phyloP scores from a whole-genome alignment of 2,888 invertebrate species.

The Cremastinae sp. region DNA sequence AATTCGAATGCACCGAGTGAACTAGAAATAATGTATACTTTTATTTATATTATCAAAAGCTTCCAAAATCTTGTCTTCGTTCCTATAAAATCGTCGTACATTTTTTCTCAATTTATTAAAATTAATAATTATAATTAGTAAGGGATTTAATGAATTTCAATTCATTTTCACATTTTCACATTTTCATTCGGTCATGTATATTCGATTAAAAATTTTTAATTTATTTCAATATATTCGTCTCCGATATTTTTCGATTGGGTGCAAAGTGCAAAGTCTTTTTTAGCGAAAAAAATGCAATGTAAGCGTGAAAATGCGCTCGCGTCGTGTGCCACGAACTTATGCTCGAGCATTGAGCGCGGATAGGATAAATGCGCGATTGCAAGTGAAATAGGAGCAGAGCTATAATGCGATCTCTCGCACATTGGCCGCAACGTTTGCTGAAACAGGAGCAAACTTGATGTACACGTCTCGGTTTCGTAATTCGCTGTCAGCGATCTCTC shows the following conservation, averaged over 20 bases:
- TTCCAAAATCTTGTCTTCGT: too few relatives aligned
- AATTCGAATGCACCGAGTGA: too few relatives aligned
- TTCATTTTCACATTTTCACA: too few relatives aligned
- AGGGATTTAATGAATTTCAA: too few relatives aligned
- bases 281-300: not conserved
- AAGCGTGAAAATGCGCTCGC: conserved; percentile 1
- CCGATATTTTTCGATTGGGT: too few relatives aligned
- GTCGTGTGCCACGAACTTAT: not conserved
- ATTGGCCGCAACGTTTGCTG: conserved; percentile 27
- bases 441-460: conserved; percentile 35
- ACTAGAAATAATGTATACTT: not conserved
- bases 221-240: too few relatives aligned
- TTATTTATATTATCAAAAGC: too few relatives aligned
- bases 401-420: conserved; percentile 21
- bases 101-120: too few relatives aligned
- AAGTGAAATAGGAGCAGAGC: conserved; percentile 25
- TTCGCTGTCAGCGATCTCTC: conserved; percentile 40
- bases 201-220: too few relatives aligned
- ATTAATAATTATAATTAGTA: too few relatives aligned
- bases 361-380: not conserved
- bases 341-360: not conserved
- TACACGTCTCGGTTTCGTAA: conserved; percentile 35
- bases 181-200: too few relatives aligned
- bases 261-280: not conserved
- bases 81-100: too few relatives aligned